phyloP scores from a whole-genome alignment of 1,140 invertebrate species.

The Delia radicum region DNA sequence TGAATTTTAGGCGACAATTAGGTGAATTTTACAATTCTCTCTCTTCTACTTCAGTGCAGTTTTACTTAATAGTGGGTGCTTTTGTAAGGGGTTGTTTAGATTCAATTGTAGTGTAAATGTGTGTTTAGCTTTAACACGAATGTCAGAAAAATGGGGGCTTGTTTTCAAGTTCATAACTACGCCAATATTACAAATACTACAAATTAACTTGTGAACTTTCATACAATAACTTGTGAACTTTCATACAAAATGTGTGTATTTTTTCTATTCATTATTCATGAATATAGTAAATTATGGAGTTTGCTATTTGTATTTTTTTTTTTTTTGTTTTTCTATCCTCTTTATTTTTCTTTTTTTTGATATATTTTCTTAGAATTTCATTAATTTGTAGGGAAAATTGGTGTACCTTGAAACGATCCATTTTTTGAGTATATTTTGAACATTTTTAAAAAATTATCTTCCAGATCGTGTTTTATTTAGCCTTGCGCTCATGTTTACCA shows the following conservation, averaged over 20 bases:
- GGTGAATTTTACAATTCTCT: background rate
- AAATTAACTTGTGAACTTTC: background rate
- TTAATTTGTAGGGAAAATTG: background rate
- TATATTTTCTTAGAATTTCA: background rate
- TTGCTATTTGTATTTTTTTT: too few species aligned
- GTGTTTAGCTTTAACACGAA: background rate
- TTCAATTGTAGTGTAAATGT: background rate
- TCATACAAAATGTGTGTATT: background rate
- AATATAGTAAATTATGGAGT: too few species aligned
- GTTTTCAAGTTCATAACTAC: constrained; percentile 19
- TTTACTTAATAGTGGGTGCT: background rate
- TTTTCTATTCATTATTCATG: too few species aligned
- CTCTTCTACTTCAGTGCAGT: background rate
- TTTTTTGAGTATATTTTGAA: too few species aligned
- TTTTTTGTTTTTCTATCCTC: background rate
- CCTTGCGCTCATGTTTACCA: too few species aligned
- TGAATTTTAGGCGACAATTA: background rate
- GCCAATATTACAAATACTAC: background rate
- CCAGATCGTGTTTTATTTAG: too few species aligned
- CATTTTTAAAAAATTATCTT: too few species aligned
- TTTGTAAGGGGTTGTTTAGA: background rate
- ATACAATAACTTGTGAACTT: background rate
- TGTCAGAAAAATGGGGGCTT: constrained; percentile 5
- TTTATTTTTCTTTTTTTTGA: background rate
- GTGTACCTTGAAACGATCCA: too few species aligned